Base-by-base conservation (phyloP, 2,113 vertebrate genomes). In the Herpailurus yagouaroundi region DNA sequence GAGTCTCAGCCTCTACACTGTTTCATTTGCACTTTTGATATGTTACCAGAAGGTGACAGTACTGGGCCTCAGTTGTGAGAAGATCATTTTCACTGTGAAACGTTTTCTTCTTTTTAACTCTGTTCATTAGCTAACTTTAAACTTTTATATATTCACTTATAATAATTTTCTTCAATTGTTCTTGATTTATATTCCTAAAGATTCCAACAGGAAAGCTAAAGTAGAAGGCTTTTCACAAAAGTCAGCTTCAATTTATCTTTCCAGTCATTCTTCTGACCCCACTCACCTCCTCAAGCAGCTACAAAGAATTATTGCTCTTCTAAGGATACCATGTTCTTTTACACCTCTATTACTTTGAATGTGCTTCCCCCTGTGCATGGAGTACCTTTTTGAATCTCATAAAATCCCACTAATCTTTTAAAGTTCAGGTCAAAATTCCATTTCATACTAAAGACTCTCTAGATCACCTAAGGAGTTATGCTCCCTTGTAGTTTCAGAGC, bases 11-110 rank as follows among this genome's bases (percentile, higher is more conserved):
- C 27, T 19, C 33, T 66, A 10, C 13, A 74, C 18, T 27, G 33
- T 89, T 94, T 94, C 66, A 86, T 66, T 73, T 86, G 33, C 11
- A 71, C 16, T 92, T 96, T 89, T 48, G n/a, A n/a, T 68, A 74
- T 74, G 38, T 50, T 83, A 77, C 23, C 27, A 68, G 36, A 91
- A 87, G 7, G 31, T 82, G 66, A 77, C 2, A 83, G 29, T 63
- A 33, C 6, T 69, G 50, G 38, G 5, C 3, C 27, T 92, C 50
- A 68, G 12, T 73, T 89, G 4, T 50, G 88, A 76, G 8, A 86
- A 79, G 48, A 71, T 60, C 63, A 29, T 77, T 38, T 79, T 77
- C 21, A 23, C 50, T 69, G 13, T 45, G n/a, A 92, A 1, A 60
- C 60, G 7, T 38, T 83, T 77, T 74, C 36, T 13, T 57, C 9